Evolutionary conservation across 2,113 vertebrate species (phyloP).

Genomic region (Lagopus muta): DNA sequence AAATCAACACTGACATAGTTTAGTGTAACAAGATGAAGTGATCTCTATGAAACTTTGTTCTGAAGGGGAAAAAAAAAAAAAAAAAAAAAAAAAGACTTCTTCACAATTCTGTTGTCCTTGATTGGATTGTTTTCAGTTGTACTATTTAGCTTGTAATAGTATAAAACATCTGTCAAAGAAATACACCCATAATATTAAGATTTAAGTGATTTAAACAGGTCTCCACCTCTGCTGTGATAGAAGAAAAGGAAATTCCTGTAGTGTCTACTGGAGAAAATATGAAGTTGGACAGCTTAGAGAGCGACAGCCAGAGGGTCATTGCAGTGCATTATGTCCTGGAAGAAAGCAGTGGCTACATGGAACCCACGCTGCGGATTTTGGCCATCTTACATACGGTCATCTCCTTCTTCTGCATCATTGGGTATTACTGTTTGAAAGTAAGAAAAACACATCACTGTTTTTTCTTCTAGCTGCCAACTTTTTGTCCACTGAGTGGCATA

Average conservation of each 20-base stretch:
- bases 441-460: background rate
- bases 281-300: conserved; percentile 63
- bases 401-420: conserved; percentile 98
- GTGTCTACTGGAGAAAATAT: conserved; percentile 58
- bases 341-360: conserved; percentile 98
- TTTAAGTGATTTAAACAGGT: conserved; percentile 80
- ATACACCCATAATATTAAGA: background rate
- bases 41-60: background rate
- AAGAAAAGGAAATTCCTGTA: conserved; percentile 83
- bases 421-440: conserved; percentile 97
- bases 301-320: conserved; percentile 55
- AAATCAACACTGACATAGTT: background rate
- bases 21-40: background rate
- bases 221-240: conserved; percentile 89
- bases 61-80: background rate
- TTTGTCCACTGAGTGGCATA: background rate
- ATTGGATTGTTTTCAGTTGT: background rate
- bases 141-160: background rate
- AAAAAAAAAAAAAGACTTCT: background rate
- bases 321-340: conserved; percentile 93
- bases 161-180: background rate
- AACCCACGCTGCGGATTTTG: conserved; percentile 90
- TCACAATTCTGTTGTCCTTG: background rate
- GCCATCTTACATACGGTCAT: conserved; percentile 94
- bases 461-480: background rate